Base-by-base conservation (phyloP, 1,140 invertebrate genomes). In the Caenorhabditis remanei region DNA sequence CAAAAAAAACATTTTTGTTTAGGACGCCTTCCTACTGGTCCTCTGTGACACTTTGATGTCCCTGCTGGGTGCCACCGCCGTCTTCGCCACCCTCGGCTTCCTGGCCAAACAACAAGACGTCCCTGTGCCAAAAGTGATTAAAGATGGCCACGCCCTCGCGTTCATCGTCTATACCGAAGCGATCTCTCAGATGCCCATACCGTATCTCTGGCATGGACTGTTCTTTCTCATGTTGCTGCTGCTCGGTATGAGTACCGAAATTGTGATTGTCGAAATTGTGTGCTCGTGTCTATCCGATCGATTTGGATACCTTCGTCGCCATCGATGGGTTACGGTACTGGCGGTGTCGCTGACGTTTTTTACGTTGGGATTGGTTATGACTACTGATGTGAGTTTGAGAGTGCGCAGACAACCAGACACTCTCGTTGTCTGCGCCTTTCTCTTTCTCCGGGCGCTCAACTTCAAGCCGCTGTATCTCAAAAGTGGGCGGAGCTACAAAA, bases 11-110 rank as follows among this genome's bases (percentile, higher is more conserved):
- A 3, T 32, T 32, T 63, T 63, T 63, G 24, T 63, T 50, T 50
- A 94, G 89, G 95, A 95, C 91, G 94, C 95, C 4, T 84, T 95
- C 14, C 94, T 95, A 58, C 95, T 95, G 9, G 95, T 95, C 87
- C 90, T 95, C 46, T 93, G 95, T n/a, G 95, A 95, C 92, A 95
- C 95, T 4, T 89, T 95, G 46, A 95, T 95, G 8, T 95, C 94
- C 65, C 88, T 95, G 5, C 91, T 95, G 86, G 95, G 95, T 46
- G 95, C 95, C 14, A 83, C 84, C 50, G 87, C 50, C 14, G 95
- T 95, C 1, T 95, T 95, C 90, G 94, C 94, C 0, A 95, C 95
- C 86, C 91, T 95, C 87, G 95, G 95, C 46, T 94, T 95, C 89
- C 94, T 95, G 90, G 94, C 95, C 48, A 85, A 86, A 7, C 61